phyloP scores from a whole-genome alignment of 1,140 invertebrate species.

The Drosophila jambulina region DNA sequence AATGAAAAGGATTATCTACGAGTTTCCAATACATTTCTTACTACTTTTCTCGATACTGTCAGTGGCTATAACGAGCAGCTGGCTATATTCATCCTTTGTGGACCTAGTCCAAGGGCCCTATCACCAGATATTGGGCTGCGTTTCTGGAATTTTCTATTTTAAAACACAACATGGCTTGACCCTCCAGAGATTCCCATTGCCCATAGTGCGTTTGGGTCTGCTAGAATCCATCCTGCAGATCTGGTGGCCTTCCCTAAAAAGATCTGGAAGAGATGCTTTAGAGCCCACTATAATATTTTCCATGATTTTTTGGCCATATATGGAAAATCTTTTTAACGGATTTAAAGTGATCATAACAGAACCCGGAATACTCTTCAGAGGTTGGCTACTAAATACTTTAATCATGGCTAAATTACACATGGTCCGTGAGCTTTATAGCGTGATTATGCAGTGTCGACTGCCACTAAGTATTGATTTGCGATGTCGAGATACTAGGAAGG shows the following conservation, averaged over 20 bases:
- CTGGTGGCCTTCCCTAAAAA: neutral
- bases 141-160: slow-evolving; percentile 29
- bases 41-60: neutral
- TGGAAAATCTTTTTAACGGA: neutral
- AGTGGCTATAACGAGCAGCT: slow-evolving; percentile 13
- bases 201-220: slow-evolving; percentile 1
- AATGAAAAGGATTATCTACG: neutral
- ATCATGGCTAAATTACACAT: slow-evolving; percentile 27
- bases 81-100: slow-evolving; percentile 27
- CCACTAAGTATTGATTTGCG: slow-evolving; percentile 10
- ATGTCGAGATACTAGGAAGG: neutral
- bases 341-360: neutral
- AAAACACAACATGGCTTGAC: neutral
- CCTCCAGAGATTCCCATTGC: slow-evolving; percentile 4
- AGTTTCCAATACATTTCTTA: slow-evolving; percentile 8
- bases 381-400: slow-evolving; percentile 11
- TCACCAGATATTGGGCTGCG: slow-evolving; percentile 10
- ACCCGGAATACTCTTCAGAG: neutral
- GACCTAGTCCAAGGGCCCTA: neutral
- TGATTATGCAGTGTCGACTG: slow-evolving; percentile 19
- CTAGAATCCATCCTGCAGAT: neutral
- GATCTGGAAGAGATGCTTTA: neutral
- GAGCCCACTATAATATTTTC: neutral
- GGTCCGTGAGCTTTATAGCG: neutral
- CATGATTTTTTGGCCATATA: slow-evolving; percentile 7